Base-by-base conservation (phyloP, 1,140 invertebrate species). In the Drosophila sechellia region DNA sequence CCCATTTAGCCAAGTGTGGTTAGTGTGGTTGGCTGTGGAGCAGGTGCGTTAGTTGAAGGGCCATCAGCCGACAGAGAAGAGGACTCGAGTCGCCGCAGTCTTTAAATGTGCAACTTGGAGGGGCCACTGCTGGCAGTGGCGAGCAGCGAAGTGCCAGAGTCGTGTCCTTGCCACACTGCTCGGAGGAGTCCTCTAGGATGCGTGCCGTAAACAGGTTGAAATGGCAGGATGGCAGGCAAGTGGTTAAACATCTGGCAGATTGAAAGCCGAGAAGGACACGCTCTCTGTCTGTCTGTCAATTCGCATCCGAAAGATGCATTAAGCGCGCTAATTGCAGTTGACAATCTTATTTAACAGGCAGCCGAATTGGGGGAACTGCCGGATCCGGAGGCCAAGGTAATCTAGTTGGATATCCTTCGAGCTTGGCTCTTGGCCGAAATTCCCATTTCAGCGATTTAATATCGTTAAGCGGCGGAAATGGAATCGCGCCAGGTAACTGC, bases 361-460 rank as follows among this genome's bases (percentile, higher is more conserved):
- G 15, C 45, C 39, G 20, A 64, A 46, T 52, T 52, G 37, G 15
- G 27, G 48, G 39, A 48, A 49, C 45, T 55, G 31, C 20, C 34
- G 27, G 3, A 20, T 48, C 48, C 39, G 39, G 13, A 10, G 11
- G 8, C 31, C 31, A 31, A 2, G 8, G 8, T 31, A 46, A 22
- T 15, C 10, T 13, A 22, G 25, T 57, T 54, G 15, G 60, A 52
- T 48, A 46, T 25, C 46, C 39, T 46, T 27, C 27, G 20, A 49
- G 72, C 17, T 56, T 43, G 56, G 57, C 35, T 39, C 22, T 48
- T 17, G 49, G 42, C 56, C 56, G 53, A 66, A 75, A 83, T 87
- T 80, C 83, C 83, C 87, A 87, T 87, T 87, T 89, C 68, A 84
- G 76, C 64, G 56, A 35, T 73, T 89, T 84, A 89, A 89, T 87